phyloP scores from a whole-genome alignment of 1,140 invertebrate genomes.

The Spodoptera frugiperda region DNA sequence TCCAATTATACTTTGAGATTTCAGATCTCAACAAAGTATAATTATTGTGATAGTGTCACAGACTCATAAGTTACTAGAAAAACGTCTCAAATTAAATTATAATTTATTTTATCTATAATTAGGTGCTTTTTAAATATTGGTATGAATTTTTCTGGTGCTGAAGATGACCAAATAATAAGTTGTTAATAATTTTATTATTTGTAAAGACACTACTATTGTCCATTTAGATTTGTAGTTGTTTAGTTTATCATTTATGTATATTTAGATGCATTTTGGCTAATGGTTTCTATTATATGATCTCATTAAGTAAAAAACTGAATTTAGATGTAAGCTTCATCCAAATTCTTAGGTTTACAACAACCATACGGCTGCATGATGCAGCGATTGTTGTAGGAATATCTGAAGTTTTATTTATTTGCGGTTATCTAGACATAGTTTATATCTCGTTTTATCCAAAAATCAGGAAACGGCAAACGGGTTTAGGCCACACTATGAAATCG shows the following conservation, averaged over 20 bases:
- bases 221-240: slow-evolving; percentile 4
- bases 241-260: not conserved
- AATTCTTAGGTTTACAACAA: not conserved
- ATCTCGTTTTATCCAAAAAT: too few relatives aligned
- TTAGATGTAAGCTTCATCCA: slow-evolving; percentile 1
- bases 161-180: slow-evolving; percentile 32
- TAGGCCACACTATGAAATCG: too few relatives aligned
- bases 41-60: not conserved
- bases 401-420: too few relatives aligned
- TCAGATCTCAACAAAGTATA: not conserved
- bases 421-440: too few relatives aligned
- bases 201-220: not conserved
- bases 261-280: not conserved
- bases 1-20: not conserved
- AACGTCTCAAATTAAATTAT: not conserved
- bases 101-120: not conserved
- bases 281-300: slow-evolving; percentile 28
- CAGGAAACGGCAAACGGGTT: too few relatives aligned
- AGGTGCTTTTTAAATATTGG: slow-evolving; percentile 18
- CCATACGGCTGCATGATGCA: too few relatives aligned
- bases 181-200: not conserved
- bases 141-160: slow-evolving; percentile 34
- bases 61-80: not conserved
- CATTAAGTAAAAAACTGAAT: not conserved
- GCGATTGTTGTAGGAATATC: too few relatives aligned